These are phyloP conservation scores for Synergus gifuensis DNA, from an alignment of 2,888 invertebrate species.

Conservation along the genomic window DNA sequence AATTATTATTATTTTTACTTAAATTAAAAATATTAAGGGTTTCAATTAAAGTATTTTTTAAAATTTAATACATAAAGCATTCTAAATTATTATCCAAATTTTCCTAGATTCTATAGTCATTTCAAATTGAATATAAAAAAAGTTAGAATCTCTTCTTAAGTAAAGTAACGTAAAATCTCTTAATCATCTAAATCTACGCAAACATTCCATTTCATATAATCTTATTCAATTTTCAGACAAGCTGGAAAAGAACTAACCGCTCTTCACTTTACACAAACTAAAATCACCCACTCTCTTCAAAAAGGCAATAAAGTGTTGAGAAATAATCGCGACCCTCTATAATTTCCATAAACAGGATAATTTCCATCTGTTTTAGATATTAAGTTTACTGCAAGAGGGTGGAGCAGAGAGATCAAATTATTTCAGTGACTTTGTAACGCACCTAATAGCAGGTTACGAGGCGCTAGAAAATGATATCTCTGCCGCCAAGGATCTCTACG, in stretches of 20 bases:
- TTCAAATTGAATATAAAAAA: not conserved
- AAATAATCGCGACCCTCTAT: not conserved
- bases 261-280: not conserved
- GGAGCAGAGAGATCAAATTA: conserved; percentile 94
- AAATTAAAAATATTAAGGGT: too few species aligned
- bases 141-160: not conserved
- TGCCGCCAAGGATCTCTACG: conserved; percentile 95
- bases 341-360: conserved; percentile 30
- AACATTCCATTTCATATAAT: not conserved
- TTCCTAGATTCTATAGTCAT: not conserved
- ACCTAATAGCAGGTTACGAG: conserved; percentile 92
- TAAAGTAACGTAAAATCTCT: not conserved
- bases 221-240: not conserved
- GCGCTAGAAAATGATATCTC: conserved; percentile 91
- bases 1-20: too few species aligned
- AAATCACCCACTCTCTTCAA: not conserved
- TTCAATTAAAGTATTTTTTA: too few species aligned
- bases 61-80: not conserved
- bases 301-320: conserved; percentile 17
- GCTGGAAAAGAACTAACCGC: not conserved
- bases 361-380: conserved; percentile 81
- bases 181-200: not conserved
- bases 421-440: conserved; percentile 94
- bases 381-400: conserved; percentile 88
- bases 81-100: not conserved